Evolutionary conservation across 2,797 vertebrate genomes (phyloP).

Genomic region (Garrulus glandarius): DNA sequence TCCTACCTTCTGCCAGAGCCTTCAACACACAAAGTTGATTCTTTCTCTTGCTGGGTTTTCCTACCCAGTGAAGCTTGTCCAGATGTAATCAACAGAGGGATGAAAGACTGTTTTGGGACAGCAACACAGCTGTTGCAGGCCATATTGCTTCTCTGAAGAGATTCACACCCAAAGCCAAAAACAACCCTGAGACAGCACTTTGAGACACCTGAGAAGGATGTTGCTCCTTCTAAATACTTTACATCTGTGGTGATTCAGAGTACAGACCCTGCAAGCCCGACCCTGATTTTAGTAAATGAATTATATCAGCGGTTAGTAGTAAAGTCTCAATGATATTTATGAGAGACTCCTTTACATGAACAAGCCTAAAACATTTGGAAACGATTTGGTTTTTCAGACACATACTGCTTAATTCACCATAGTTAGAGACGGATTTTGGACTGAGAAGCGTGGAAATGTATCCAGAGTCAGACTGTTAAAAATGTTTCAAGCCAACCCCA

Average conservation of each 20-base stretch:
- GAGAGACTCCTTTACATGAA: neutral
- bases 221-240: neutral
- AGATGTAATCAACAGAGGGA: neutral
- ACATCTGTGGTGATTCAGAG: neutral
- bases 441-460: neutral
- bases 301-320: neutral
- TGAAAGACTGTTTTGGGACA: neutral
- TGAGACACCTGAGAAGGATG: neutral
- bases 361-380: slow-evolving; percentile 17
- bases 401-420: neutral
- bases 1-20: neutral
- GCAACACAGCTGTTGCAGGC: neutral
- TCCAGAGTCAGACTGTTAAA: neutral
- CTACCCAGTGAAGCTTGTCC: neutral
- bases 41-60: neutral
- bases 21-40: neutral
- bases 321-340: neutral
- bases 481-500: neutral
- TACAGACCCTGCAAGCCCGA: neutral
- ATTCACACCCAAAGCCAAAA: neutral
- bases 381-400: neutral
- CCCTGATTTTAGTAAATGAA: neutral
- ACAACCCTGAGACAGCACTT: neutral
- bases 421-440: neutral
- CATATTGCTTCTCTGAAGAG: neutral